Conservation (phyloP, 2,888 invertebrate genomes). For the Mactromeris polynyma region DNA sequence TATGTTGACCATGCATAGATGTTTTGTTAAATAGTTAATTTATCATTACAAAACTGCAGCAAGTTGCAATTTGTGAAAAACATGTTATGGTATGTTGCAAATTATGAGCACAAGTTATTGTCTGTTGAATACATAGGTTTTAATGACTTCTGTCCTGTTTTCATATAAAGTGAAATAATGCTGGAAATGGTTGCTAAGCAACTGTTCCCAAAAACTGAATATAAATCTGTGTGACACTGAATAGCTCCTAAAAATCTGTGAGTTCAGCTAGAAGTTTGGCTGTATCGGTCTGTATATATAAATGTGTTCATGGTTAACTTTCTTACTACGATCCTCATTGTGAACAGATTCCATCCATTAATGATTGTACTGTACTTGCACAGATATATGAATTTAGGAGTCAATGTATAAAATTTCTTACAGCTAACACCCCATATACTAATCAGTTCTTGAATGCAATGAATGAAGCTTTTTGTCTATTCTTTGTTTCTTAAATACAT, state of each 20-base stretch:
- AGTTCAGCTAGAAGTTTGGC: not conserved
- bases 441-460: no score
- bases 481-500: no score
- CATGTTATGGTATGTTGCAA: not conserved
- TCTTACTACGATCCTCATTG: not conserved
- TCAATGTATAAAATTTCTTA: no score
- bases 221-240: not conserved
- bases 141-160: not conserved
- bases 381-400: no score
- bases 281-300: not conserved
- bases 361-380: not conserved
- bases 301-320: not conserved
- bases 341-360: not conserved
- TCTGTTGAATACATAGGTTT: not conserved
- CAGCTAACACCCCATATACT: no score
- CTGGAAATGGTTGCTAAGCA: not conserved
- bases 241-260: not conserved
- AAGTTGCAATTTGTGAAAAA: no score
- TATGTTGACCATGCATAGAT: no score
- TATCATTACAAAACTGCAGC: no score
- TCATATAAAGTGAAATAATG: not conserved
- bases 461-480: no score
- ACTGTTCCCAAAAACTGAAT: no score
- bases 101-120: not conserved
- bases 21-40: not conserved